Percentiles rank a stretch among this genome's conserved stretches.
These are phyloP conservation scores for Euspilapteryx auroguttella DNA, from an alignment of 2,888 invertebrate species.

Conservation along the genomic window DNA sequence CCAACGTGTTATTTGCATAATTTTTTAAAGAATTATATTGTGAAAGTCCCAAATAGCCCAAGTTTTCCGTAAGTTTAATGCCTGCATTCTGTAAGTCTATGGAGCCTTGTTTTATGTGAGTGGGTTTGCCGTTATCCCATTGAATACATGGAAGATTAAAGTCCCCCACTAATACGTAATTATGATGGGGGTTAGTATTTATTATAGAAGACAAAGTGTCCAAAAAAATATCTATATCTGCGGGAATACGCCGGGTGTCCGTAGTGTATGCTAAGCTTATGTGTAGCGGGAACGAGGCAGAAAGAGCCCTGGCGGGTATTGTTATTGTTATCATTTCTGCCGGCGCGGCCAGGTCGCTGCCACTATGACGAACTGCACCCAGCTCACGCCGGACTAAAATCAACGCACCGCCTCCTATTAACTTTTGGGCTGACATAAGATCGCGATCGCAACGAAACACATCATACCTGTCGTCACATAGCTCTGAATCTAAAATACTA, in stretches of 20 bases:
- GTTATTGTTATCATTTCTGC: neutral
- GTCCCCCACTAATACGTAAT: slow-evolving; percentile 1
- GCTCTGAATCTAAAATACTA: slow-evolving; percentile 2
- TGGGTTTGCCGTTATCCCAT: neutral
- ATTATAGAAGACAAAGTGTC: neutral
- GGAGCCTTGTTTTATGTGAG: neutral
- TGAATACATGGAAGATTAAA: neutral
- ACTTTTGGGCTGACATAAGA: slow-evolving; percentile 6
- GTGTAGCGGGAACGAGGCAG: neutral
- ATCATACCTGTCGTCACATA: slow-evolving; percentile 1
- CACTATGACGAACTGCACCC: neutral
- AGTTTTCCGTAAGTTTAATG: neutral
- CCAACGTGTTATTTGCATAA: neutral
- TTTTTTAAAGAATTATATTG: neutral
- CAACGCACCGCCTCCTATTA: neutral
- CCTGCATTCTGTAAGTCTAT: slow-evolving; percentile 1
- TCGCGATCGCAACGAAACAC: slow-evolving; percentile 2
- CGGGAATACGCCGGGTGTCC: neutral
- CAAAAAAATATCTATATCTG: neutral
- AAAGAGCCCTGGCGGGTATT: neutral
- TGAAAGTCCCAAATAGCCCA: neutral
- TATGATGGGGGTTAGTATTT: neutral
- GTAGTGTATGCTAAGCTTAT: neutral
- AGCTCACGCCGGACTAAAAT: neutral
- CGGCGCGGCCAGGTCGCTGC: no score